Base-by-base conservation (phyloP, 2,113 vertebrate species). In the Mus spicilegus region DNA sequence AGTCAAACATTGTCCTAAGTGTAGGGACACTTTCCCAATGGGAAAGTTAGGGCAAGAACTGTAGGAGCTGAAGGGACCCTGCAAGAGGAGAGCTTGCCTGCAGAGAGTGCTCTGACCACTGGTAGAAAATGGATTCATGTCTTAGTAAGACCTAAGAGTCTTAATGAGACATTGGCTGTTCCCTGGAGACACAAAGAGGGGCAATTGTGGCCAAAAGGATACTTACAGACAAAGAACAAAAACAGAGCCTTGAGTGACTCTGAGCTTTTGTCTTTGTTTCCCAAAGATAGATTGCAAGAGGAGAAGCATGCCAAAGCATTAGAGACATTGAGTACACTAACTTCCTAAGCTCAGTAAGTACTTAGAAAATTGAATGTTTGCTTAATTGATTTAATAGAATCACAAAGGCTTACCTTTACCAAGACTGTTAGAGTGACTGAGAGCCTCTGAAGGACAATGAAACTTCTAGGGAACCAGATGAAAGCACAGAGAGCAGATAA, bases 361-460 rank as follows among this genome's bases (percentile, higher is more conserved):
- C 51, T n/a, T 56, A 67, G 82, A 88, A 93, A 89, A 87, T 87
- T 72, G 51, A 89, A 49, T 89, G 73, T 95, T 96, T 95, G 54
- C 46, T 87, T 87, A 96, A 95, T 96, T 91, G 95, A 94, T 93
- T 85, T 73, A n/a, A 67, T 56, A 81, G 72, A 90, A 67, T 96
- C 70, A 81, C 93, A 97, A 67, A 95, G 76, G 58, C 61, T 91
- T 96, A 70, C 65, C 70, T 92, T 96, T 51, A 70, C 65, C 36
- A 67, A 90, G 70, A 95, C 75, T 46, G 14, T 76, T 85, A 58
- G 2, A 63, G 56, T 90, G 28, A 72, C 5, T 28, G 70, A 30
- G 51, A 54, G 46, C 30, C 33, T 67, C 28, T 51, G 61, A 49
- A 65, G 51, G 56, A 90, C 22, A 49, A 4, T 11, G 16, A 5